Evolutionary conservation across 2,113 vertebrate species (phyloP), one percentile per base, ranked within the genome.

Genomic region (Leiothrix lutea): DNA sequence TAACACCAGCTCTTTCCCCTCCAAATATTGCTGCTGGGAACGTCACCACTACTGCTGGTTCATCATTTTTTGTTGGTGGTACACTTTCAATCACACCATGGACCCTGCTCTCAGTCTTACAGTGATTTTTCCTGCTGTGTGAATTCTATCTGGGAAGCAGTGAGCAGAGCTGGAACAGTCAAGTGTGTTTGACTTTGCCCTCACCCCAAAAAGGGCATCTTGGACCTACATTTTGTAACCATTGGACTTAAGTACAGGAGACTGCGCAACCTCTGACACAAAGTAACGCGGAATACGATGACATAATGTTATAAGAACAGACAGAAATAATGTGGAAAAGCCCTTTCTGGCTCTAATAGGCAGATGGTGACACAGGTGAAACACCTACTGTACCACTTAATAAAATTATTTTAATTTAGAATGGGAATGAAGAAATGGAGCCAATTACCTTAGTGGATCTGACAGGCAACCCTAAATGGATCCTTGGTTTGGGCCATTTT

Each of bases 361-460:
- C 89, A 96, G 88, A 79, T 89, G 70, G 80, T 94, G 86, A 96
- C 84, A 96, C 85, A 95, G 91, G 87, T 92, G 94, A 88, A 97
- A 94, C 86, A 95, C 90, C 88, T 95, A 75, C 79, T 92, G 66
- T 65, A 86, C 92, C 94, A 90, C 92, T 97, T 97, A 96, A 97
- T 97, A 88, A 97, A 96, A 97, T 95, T 92, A 95, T 97, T 97
- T 93, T 95, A 91, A 93, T 87, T 96, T 96, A 95, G 87, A 93
- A 93, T 75, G 67, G 91, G 96, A 93, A 95, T 88, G 88, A 97
- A 96, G 95, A 95, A 97, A 95, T 67, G 61, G 82, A 97, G 91
- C 85, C 84, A 94, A 90, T 96, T 97, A 94, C 86, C 67, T 95
- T 77, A 94, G 80, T 80, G 86, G 81, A 91, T 90, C 96, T 97